phyloP scores from a whole-genome alignment of 2,113 vertebrate species.

The Garra rufa region DNA sequence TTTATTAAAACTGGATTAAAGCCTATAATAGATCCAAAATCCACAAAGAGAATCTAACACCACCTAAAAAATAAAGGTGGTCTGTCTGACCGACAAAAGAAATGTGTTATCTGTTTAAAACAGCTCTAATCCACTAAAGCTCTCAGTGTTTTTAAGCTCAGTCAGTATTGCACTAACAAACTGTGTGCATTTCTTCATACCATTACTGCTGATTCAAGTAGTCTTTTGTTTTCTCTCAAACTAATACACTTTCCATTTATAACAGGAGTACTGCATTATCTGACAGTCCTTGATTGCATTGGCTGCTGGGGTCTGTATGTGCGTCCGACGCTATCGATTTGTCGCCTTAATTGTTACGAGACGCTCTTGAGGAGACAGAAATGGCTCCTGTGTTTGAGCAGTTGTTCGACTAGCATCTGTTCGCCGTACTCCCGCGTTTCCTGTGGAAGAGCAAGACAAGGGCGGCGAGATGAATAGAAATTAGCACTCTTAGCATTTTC shows the following conservation, averaged over 20 bases:
- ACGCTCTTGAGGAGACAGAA: slow-evolving; percentile 64
- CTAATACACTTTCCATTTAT: slow-evolving; percentile 4
- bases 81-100: not conserved
- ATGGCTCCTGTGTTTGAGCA: slow-evolving; percentile 70
- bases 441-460: slow-evolving; percentile 62
- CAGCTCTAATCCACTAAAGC: not conserved
- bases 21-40: not conserved
- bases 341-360: slow-evolving; percentile 69
- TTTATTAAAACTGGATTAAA: slow-evolving; percentile 1
- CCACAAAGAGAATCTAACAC: not conserved
- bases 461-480: slow-evolving; percentile 72
- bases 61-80: not conserved
- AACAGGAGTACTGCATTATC: slow-evolving; percentile 51
- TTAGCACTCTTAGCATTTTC: slow-evolving; percentile 71
- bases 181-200: not conserved
- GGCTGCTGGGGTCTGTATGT: slow-evolving; percentile 62
- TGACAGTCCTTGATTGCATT: slow-evolving; percentile 67
- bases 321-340: slow-evolving; percentile 41
- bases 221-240: not conserved
- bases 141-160: not conserved
- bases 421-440: slow-evolving; percentile 66
- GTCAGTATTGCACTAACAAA: not conserved
- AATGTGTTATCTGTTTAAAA: not conserved
- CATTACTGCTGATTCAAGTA: slow-evolving; percentile 2
- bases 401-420: slow-evolving; percentile 76